These are phyloP conservation scores for Bombus waltoni DNA, from an alignment of 1,140 invertebrate species.

Conservation along the genomic window DNA sequence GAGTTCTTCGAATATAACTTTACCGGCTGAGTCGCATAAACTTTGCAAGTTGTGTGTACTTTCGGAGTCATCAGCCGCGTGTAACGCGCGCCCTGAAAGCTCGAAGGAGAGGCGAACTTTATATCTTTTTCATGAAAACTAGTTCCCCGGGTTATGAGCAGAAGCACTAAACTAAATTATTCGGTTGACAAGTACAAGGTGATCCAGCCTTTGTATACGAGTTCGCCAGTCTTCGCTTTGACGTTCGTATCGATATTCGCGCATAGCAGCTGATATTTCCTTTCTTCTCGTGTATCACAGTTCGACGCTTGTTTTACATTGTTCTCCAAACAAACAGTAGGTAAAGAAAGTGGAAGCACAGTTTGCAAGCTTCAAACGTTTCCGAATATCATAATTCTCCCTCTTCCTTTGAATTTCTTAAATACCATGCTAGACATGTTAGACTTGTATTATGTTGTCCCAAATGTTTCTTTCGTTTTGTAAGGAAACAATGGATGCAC, in stretches of 20 bases:
- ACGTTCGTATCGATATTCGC: slow-evolving; percentile 18
- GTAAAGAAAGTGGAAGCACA: too few species aligned
- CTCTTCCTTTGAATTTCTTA: neutral
- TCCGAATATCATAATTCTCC: neutral
- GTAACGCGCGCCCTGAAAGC: slow-evolving; percentile 47
- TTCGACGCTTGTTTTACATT: neutral
- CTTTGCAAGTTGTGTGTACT: slow-evolving; percentile 60
- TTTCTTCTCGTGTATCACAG: neutral
- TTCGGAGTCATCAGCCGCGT: slow-evolving; percentile 59
- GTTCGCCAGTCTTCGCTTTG: neutral
- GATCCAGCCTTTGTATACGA: slow-evolving; percentile 21
- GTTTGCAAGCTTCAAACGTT: neutral
- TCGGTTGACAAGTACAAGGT: slow-evolving; percentile 41
- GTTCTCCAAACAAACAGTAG: neutral
- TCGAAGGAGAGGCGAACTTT: slow-evolving; percentile 46
- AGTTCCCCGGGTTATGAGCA: slow-evolving; percentile 45
- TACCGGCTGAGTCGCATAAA: slow-evolving; percentile 48
- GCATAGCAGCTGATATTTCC: neutral
- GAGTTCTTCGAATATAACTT: slow-evolving; percentile 56
- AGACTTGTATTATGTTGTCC: too few species aligned
- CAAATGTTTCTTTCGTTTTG: too few species aligned
- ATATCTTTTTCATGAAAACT: slow-evolving; percentile 64
- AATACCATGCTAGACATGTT: neutral
- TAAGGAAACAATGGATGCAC: too few species aligned
- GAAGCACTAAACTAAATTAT: slow-evolving; percentile 51